phyloP scores from a whole-genome alignment of 2,113 vertebrate species.

The Etheostoma cragini region DNA sequence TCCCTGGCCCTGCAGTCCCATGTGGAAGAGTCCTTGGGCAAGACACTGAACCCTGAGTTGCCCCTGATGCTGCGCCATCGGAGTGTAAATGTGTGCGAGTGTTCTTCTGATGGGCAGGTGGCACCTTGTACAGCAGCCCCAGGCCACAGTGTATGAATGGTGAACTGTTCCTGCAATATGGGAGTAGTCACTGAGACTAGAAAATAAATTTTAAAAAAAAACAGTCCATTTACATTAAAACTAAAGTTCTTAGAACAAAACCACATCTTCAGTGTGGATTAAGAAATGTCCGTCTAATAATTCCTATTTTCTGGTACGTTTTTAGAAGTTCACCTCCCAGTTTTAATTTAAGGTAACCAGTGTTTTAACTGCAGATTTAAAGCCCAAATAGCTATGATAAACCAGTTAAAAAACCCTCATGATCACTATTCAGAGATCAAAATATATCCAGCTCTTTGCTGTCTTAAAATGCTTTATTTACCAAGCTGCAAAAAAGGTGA shows the following conservation, averaged over 20 bases:
- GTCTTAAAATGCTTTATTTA: neutral
- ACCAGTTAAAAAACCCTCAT: neutral
- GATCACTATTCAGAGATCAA: neutral
- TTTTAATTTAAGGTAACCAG: neutral
- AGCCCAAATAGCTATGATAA: neutral
- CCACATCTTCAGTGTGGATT: neutral
- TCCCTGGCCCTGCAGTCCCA: too few species aligned
- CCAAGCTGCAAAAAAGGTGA: neutral
- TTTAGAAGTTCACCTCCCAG: neutral
- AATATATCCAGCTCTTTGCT: neutral
- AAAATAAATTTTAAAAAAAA: too few species aligned
- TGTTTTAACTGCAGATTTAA: neutral
- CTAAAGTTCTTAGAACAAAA: constrained; percentile 24
- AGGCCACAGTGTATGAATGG: too few species aligned
- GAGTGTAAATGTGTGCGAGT: too few species aligned
- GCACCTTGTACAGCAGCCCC: too few species aligned
- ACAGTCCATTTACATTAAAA: neutral
- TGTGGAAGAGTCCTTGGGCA: too few species aligned
- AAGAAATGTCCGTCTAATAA: neutral
- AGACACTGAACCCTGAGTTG: too few species aligned
- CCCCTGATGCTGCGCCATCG: too few species aligned
- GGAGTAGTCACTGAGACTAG: too few species aligned
- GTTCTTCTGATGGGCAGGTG: too few species aligned
- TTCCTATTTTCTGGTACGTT: neutral
- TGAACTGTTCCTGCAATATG: too few species aligned